Evolutionary conservation across 2,113 vertebrate genomes (phyloP), one percentile per base, ranked within the genome.

Genomic region (Rhinolophus ferrumequinum): DNA sequence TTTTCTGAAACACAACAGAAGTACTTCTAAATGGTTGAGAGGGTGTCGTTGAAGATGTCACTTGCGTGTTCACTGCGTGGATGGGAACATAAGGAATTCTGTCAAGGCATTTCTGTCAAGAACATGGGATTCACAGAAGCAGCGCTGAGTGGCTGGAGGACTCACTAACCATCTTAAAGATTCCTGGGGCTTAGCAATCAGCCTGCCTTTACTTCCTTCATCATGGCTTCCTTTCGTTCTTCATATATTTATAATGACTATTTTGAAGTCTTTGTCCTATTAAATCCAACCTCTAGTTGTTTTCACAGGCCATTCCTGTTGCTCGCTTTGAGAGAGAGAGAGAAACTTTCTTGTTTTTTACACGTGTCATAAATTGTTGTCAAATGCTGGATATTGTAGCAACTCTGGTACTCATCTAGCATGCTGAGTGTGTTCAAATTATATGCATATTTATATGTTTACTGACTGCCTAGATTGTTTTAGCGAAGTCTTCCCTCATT

Each of bases 21-120:
- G 2, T 5, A 18, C 38, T 19, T 24, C 4, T 81, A 18, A 64
- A 35, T 16, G 24, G 12, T n/a, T 9, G 44, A 80, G 30, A 28
- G 2, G 3, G 35, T 80, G 69, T 77, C 15, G 11, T 9, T 19
- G 5, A 76, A 33, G 22, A n/a, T 7, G 28, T 1, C 13, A 14
- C 8, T 50, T 47, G 18, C 19, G 1, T 30, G 26, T 5, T 38
- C 13, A 6, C 22, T 35, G 54, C 7, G 81, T 41, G 22, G 26
- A 12, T 0, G 13, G n/a, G 8, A 47, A 13, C 41, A 1, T 19
- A n/a, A 21, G 52, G 38, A 15, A 5, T 1, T 56, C 15, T 47
- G 8, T 52, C 14, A 19, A 62, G 8, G 4, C 5, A 10, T 66
- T 44, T 44, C 41, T 64, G 30, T 21, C 30, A 30, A 11, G 1